Conservation (phyloP, 2,888 invertebrate genomes). For the Rotaria magnacalcarata region DNA sequence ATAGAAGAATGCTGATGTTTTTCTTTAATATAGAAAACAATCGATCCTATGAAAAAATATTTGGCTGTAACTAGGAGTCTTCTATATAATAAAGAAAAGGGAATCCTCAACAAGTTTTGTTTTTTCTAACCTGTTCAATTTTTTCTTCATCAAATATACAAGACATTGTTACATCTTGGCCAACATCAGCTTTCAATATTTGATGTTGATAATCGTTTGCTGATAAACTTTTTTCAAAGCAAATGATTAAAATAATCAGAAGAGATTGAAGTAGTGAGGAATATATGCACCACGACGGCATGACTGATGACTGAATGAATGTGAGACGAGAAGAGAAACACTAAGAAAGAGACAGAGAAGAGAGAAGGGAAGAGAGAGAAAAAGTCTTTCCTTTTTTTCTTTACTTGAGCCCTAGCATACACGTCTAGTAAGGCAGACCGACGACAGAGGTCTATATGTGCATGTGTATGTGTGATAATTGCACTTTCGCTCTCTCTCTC, state of each 20-base stretch:
- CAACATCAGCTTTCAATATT: constrained; percentile 11
- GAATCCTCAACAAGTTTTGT: not conserved
- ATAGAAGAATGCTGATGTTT: not conserved
- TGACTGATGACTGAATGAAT: constrained; percentile 29
- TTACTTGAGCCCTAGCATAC: not conserved
- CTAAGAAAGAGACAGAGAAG: not conserved
- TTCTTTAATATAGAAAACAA: not conserved
- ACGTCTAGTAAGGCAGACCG: not conserved
- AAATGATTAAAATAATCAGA: constrained; percentile 11
- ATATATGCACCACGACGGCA: not conserved
- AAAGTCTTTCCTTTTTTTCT: not conserved
- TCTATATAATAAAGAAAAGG: not conserved
- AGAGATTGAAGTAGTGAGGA: not conserved
- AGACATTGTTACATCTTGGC: constrained; percentile 32
- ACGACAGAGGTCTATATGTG: not conserved
- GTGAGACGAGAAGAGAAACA: constrained; percentile 9
- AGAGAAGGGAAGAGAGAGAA: not conserved
- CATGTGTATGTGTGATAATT: constrained; percentile 17
- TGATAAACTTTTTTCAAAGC: not conserved
- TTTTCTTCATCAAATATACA: constrained; percentile 15
- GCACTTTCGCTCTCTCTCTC: not conserved
- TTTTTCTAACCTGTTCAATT: constrained; percentile 25
- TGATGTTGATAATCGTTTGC: not conserved
- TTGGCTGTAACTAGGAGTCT: not conserved
- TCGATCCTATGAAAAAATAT: not conserved